Conservation (phyloP, 2,888 invertebrate genomes). For the Thereva unica region DNA sequence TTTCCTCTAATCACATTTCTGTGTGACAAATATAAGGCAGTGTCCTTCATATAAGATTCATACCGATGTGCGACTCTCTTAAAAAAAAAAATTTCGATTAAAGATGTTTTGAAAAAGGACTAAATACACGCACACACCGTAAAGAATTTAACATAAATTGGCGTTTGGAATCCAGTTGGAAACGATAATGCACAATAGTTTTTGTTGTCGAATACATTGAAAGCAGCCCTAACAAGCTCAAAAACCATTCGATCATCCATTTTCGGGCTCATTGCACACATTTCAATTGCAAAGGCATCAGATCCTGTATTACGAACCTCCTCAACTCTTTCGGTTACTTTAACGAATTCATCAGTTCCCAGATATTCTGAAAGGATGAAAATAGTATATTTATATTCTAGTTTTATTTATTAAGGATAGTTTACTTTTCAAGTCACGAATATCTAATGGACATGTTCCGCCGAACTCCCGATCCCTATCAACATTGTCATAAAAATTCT, state of each 20-base stretch:
- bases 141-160: constrained; percentile 32
- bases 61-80: constrained; percentile 30
- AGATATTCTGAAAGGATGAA: neutral
- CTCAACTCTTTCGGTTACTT: neutral
- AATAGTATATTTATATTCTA: constrained; percentile 3
- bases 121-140: constrained; percentile 16
- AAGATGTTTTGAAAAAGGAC: neutral
- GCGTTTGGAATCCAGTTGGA: constrained; percentile 10
- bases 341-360: too few species aligned
- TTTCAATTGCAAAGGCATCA: constrained; percentile 68
- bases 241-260: constrained; percentile 60
- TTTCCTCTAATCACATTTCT: constrained; percentile 28
- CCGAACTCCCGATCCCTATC: too few species aligned
- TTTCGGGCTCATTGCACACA: constrained; percentile 62
- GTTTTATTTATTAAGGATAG: neutral
- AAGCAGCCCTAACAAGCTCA: constrained; percentile 66
- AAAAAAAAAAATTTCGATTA: neutral
- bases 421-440: too few species aligned
- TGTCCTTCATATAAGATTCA: constrained; percentile 19
- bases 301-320: neutral
- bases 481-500: too few species aligned
- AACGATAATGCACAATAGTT: constrained; percentile 56
- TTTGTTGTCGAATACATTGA: constrained; percentile 65
- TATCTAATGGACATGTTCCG: too few species aligned
- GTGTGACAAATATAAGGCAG: constrained; percentile 25